A percentile compares a stretch with the other conserved stretches of the same genome.
Conservation (phyloP, 2,888 invertebrate species). For the Trissoscelio sp. region DNA sequence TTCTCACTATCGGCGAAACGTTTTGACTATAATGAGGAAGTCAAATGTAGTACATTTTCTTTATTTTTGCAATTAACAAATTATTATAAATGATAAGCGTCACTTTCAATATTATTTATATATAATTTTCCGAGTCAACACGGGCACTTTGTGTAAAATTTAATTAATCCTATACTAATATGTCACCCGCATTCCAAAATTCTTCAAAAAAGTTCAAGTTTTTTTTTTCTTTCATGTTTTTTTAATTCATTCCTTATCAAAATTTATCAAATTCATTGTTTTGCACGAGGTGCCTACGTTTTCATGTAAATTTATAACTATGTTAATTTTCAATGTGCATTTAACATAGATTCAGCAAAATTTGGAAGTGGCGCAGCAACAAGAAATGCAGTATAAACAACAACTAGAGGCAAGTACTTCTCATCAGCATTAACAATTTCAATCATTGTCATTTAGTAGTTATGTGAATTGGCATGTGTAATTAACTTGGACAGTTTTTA, state of each 20-base stretch:
- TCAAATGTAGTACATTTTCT: neutral
- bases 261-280: neutral
- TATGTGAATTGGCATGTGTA: slow-evolving; percentile 18
- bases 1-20: no score
- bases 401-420: slow-evolving; percentile 86
- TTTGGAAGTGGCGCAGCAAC: slow-evolving; percentile 90
- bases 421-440: slow-evolving; percentile 33
- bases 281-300: slow-evolving; percentile 26
- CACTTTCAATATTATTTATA: slow-evolving; percentile 25
- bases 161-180: slow-evolving; percentile 6
- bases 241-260: neutral
- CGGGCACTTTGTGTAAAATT: slow-evolving; percentile 15
- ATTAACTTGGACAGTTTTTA: slow-evolving; percentile 13
- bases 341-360: slow-evolving; percentile 85
- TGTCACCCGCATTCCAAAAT: neutral
- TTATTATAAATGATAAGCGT: neutral
- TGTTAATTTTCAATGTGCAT: slow-evolving; percentile 39
- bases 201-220: neutral
- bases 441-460: slow-evolving; percentile 17
- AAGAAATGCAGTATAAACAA: slow-evolving; percentile 91
- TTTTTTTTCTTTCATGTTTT: neutral
- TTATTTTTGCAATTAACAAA: slow-evolving; percentile 19
- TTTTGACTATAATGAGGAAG: no score
- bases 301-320: slow-evolving; percentile 46
- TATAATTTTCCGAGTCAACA: neutral